Conservation (phyloP, 1,140 invertebrate species). For the Doryteuthis pealeii region DNA sequence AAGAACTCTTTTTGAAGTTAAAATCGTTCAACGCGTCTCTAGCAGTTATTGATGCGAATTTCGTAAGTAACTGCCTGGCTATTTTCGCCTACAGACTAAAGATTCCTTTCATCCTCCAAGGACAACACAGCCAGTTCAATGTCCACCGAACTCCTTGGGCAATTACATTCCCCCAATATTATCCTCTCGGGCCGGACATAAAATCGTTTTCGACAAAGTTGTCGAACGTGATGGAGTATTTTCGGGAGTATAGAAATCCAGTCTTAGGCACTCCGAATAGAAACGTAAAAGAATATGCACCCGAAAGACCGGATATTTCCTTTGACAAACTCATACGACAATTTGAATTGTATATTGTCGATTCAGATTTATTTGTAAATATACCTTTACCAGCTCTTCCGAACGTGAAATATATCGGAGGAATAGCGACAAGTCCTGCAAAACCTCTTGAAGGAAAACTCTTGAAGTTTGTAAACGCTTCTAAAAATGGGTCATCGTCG, state of each 20-base stretch:
- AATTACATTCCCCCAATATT: not conserved
- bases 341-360: constrained; percentile 14
- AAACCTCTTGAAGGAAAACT: constrained; percentile 18
- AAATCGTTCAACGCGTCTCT: not conserved
- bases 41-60: no score
- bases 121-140: not conserved
- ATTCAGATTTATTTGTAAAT: constrained; percentile 16
- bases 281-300: not conserved
- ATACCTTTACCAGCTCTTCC: constrained; percentile 18
- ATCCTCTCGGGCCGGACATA: not conserved
- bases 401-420: constrained; percentile 20
- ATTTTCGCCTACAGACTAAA: not conserved
- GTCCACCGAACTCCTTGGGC: not conserved
- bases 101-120: not conserved
- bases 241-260: not conserved
- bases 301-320: not conserved
- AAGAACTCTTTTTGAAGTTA: not conserved
- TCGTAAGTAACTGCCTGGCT: not conserved
- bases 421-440: constrained; percentile 18
- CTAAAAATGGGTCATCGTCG: constrained; percentile 27
- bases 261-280: not conserved
- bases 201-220: not conserved
- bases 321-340: not conserved
- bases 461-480: constrained; percentile 15
- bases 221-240: not conserved